phyloP scores from a whole-genome alignment of 2,113 vertebrate genomes.

The Henicopernis longicauda region DNA sequence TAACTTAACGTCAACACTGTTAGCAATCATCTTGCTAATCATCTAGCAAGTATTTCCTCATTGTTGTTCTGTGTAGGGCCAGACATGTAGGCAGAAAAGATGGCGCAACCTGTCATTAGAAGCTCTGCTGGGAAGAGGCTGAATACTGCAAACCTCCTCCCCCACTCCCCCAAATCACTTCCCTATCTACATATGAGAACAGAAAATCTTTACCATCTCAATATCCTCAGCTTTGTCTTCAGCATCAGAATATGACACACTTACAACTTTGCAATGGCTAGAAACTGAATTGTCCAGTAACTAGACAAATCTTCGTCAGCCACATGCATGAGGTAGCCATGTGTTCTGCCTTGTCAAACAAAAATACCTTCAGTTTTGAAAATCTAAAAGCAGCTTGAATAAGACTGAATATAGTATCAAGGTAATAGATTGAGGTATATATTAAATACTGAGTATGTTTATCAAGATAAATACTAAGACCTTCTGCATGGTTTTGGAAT shows the following conservation, averaged over 20 bases:
- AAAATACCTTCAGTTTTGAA: neutral
- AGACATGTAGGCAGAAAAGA: neutral
- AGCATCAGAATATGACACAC: neutral
- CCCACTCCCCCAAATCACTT: neutral
- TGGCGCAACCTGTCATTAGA: neutral
- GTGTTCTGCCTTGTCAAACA: neutral
- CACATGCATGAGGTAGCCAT: fast-evolving
- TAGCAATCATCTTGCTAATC: neutral
- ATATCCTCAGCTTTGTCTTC: neutral
- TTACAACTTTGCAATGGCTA: neutral
- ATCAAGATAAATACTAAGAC: neutral
- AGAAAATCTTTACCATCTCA: neutral
- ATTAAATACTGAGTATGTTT: neutral
- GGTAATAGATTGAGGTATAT: neutral
- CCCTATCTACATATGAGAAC: neutral
- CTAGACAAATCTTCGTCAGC: neutral
- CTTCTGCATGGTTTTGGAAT: neutral
- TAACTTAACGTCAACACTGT: neutral
- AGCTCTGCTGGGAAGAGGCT: neutral
- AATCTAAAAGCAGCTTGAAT: neutral
- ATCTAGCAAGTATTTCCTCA: conserved; percentile 25
- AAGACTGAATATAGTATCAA: neutral
- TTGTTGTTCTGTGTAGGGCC: neutral
- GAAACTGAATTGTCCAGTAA: neutral
- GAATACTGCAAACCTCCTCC: neutral